Evolutionary conservation across 2,113 vertebrate genomes (phyloP).

Genomic region (Geococcyx californianus): DNA sequence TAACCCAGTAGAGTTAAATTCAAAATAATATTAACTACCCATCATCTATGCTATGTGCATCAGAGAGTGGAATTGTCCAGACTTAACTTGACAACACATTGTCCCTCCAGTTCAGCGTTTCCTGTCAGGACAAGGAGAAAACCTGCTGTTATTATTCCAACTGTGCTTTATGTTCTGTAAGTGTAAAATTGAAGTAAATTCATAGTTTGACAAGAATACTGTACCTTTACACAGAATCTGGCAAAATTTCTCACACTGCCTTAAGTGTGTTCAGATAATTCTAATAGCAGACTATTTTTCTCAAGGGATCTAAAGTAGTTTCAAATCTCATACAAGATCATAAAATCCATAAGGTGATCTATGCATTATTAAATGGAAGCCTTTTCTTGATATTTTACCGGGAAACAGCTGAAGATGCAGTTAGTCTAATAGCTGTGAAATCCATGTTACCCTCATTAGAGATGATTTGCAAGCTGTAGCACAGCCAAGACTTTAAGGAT

Average conservation of each 20-base stretch:
- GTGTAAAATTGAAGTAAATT: neutral
- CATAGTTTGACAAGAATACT: neutral
- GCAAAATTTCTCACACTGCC: neutral
- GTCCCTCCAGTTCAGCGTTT: neutral
- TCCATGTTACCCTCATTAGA: neutral
- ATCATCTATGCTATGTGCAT: neutral
- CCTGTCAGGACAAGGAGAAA: neutral
- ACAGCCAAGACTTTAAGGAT: neutral
- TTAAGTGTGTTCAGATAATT: neutral
- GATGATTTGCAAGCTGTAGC: neutral
- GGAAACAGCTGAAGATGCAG: neutral
- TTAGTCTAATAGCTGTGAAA: constrained; percentile 1
- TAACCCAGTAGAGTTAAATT: neutral
- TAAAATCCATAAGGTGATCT: neutral
- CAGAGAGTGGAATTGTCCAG: neutral
- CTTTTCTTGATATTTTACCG: neutral
- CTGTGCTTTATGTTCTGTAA: neutral
- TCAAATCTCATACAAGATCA: neutral
- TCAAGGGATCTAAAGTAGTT: neutral
- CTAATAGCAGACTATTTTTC: neutral
- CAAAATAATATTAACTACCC: neutral
- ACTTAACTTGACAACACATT: neutral
- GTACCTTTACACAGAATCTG: neutral
- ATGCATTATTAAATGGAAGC: neutral
- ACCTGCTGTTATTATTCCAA: neutral